Evolutionary conservation across 1,140 invertebrate genomes (phyloP).

Genomic region (Danaus plexippus): DNA sequence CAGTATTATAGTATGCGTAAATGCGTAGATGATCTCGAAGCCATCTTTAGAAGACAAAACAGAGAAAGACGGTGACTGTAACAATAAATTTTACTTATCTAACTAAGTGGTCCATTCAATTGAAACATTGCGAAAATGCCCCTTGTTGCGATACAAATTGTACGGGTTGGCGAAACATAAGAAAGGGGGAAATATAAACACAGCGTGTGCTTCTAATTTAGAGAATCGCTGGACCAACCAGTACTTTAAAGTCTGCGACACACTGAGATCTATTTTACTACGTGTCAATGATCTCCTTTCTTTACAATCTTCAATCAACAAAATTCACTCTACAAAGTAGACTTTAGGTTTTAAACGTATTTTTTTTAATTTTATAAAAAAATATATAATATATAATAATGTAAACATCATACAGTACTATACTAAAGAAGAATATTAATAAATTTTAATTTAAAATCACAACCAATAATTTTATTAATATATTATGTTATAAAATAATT

Average conservation of each 20-base stretch:
- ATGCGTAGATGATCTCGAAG: conserved; percentile 18
- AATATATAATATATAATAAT: no score
- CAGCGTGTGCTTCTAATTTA: conserved; percentile 53
- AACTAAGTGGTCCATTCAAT: conserved; percentile 58
- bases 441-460: no score
- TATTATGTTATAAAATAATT: not conserved
- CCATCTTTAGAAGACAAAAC: conserved; percentile 26
- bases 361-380: no score
- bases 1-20: conserved; percentile 8
- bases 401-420: no score
- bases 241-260: conserved; percentile 33
- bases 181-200: conserved; percentile 56
- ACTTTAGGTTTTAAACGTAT: no score
- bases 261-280: conserved; percentile 1
- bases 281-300: not conserved
- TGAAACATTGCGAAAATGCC: conserved; percentile 60
- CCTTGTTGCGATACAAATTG: conserved; percentile 61
- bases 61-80: conserved; percentile 24
- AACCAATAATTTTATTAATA: no score
- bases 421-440: no score
- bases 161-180: conserved; percentile 45
- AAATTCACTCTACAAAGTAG: no score
- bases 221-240: conserved; percentile 39
- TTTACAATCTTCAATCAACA: not conserved
- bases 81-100: conserved; percentile 56